Base-by-base conservation (phyloP, 2,797 vertebrate genomes). In the Argentina silus region DNA sequence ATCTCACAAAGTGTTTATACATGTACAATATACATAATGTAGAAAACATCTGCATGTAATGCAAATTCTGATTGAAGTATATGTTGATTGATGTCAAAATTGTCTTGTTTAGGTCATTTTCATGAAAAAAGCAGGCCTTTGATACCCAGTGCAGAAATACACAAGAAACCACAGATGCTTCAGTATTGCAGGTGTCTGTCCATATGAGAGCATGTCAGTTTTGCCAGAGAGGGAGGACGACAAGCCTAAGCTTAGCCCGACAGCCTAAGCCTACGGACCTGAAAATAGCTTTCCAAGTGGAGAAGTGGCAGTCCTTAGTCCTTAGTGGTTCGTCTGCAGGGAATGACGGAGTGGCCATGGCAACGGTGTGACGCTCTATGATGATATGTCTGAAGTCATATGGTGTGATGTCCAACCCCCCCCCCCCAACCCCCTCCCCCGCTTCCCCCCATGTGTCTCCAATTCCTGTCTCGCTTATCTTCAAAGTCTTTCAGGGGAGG, bases 311-410 rank as follows among this genome's bases (percentile, higher is more conserved):
- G 2, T 56, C 8, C 45, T 65, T 14, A 42, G 50, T 50, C 71
- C 53, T 69, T 71, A 82, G 84, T 83, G 82, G 83, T 87, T 81
- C 11, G n/a, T 74, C 69, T 15, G 50, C 51, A 67, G 63, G 51
- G 73, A 78, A 74, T 11, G 57, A 74, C 69, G 42, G 67, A 70
- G 56, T 50, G 70, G 57, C 43, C 23, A 10, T 76, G 61, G 53
- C 65, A 43, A 21, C 21, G 42, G 17, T 23, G 67, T 55, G 36
- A 61, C 21, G 55, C 61, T 71, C 66, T 3, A 48, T 43, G 44
- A 55, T 44, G 60, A 60, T 21, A 23, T 36, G 21, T 77, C 57
- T 66, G 57, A 66, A 36, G 70, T 72, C 59, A 42, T 27, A 36
- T 36, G 3, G 5, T 69, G 51, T 45, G 19, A 59, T 59, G 68